Base-by-base conservation (phyloP, 2,113 vertebrate genomes). In the Phylloscopus trochiloides region DNA sequence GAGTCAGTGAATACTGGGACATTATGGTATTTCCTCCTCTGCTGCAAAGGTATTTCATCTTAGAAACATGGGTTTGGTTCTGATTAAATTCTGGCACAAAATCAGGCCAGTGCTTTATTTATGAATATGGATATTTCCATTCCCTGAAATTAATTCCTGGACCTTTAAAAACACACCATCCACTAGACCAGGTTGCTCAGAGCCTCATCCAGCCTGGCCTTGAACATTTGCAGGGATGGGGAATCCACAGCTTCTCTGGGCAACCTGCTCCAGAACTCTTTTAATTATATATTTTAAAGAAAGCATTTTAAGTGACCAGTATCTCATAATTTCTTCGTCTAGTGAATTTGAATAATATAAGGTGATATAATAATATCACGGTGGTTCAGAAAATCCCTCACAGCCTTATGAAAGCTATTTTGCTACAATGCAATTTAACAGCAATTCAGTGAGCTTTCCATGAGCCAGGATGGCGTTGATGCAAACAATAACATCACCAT, bases 361-460 rank as follows among this genome's bases (percentile, higher is more conserved):
- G 36, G 36, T 36, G 36, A 36, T 36, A 36, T 10, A 36, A 36
- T 36, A 36, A 36, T 36, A 36, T 36, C 36, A 36, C 19, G 17
- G 93, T 43, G 85, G 78, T 92, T 96, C 94, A 89, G 94, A 97
- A 97, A 97, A 96, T 85, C 61, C 84, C 77, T 76, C 6, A 21
- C 29, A 51, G 88, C 70, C 77, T 96, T 71, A 59, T 21, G 58
- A 55, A 95, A 97, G 61, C 59, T 92, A 67, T 80, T 96, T 76
- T 43, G 62, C 36, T 50, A 43, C 26, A 59, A 47, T 90, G 94
- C 45, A 78, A 94, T 94, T 96, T 96, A 93, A 96, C 14, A 54
- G 81, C 94, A 93, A 86, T 75, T 94, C 92, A 88, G 72, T 83
- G 78, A 95, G 51, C 42, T 67, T 87, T 92, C 75, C 73, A 94